phyloP scores from a whole-genome alignment of 2,113 vertebrate species.

The Pomatorhinus ruficollis region DNA sequence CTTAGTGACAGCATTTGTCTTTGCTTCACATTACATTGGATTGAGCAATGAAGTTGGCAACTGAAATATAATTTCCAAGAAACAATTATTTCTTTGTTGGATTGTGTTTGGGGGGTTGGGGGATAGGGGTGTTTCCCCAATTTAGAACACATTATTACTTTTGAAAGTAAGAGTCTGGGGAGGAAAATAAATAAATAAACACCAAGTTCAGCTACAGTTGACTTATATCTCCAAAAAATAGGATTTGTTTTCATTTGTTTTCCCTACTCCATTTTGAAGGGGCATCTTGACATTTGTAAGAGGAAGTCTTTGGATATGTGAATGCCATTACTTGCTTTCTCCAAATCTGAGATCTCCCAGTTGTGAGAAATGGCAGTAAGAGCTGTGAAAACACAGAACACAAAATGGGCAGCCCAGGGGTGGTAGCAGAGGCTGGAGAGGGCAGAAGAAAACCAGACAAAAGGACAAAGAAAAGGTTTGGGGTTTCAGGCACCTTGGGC shows the following conservation, averaged over 20 bases:
- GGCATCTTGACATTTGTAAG: neutral
- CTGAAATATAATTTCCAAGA: neutral
- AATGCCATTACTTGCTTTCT: neutral
- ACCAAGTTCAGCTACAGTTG: neutral
- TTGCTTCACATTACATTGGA: neutral
- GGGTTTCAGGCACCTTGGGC: neutral
- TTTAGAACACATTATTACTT: neutral
- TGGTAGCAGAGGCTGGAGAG: neutral
- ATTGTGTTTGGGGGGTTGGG: neutral
- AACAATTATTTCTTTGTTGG: neutral
- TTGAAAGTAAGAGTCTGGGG: neutral
- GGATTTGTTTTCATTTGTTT: neutral
- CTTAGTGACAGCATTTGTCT: constrained; percentile 15
- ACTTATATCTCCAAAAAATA: neutral
- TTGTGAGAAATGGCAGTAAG: neutral
- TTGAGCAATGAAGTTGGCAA: neutral
- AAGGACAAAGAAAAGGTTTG: neutral
- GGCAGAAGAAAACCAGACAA: neutral
- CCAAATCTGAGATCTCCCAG: neutral
- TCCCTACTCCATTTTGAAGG: neutral
- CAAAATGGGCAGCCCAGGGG: rapidly evolving
- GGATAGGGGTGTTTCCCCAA: neutral
- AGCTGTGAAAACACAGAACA: neutral
- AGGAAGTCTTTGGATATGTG: neutral
- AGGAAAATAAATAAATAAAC: neutral